phyloP scores from a whole-genome alignment of 2,888 invertebrate genomes.

The Rambutsinella grinnellia region DNA sequence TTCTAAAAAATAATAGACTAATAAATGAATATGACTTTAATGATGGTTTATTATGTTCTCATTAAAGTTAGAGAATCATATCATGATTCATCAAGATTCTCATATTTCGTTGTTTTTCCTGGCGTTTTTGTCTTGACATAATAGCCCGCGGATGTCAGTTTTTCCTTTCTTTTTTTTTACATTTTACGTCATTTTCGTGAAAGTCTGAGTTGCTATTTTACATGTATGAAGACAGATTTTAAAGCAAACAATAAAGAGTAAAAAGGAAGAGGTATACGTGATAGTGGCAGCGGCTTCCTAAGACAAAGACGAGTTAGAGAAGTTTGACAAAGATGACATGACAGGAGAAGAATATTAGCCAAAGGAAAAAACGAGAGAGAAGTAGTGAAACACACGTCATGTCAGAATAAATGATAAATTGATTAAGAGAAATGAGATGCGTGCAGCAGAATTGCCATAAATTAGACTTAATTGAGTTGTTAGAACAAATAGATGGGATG shows the following conservation, averaged over 20 bases:
- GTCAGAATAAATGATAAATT: constrained; percentile 25
- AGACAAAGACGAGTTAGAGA: too few species aligned
- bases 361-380: too few species aligned
- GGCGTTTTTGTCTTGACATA: background rate
- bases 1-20: too few species aligned
- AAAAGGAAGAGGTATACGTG: constrained; percentile 5
- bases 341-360: constrained; percentile 6
- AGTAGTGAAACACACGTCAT: background rate
- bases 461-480: constrained; percentile 47
- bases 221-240: background rate
- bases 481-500: background rate
- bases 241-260: constrained; percentile 19
- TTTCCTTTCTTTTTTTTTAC: background rate
- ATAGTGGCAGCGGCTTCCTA: background rate
- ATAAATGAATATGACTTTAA: background rate
- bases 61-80: background rate
- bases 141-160: background rate
- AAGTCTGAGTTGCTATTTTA: background rate
- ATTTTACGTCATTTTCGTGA: background rate
- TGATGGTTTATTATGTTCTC: constrained; percentile 1
- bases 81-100: too few species aligned
- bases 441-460: constrained; percentile 33
- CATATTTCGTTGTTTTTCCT: background rate
- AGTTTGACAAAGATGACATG: constrained; percentile 15
- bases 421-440: constrained; percentile 20